A percentile compares a stretch with the other conserved stretches of the same genome.
Evolutionary conservation across 1,140 invertebrate genomes (phyloP).

Genomic region (Drosophila neocordata): DNA sequence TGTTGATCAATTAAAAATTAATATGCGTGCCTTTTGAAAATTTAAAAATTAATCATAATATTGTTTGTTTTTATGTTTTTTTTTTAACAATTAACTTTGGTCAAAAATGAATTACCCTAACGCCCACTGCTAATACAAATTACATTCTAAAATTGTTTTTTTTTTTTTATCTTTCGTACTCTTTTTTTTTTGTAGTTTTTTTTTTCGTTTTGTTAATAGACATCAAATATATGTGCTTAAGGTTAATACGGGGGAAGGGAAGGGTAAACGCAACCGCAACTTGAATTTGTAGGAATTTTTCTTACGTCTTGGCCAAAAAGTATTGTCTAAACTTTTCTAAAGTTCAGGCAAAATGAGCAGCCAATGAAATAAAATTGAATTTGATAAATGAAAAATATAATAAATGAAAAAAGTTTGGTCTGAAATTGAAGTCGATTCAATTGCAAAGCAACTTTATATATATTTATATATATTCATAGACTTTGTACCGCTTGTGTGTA

Average conservation of each 20-base stretch:
- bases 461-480: conserved; percentile 25
- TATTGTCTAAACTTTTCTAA: conserved; percentile 34
- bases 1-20: conserved; percentile 54
- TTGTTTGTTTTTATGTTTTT: conserved; percentile 25
- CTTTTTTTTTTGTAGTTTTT: conserved; percentile 28
- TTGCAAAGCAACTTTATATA: conserved; percentile 56
- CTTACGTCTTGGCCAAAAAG: conserved; percentile 23
- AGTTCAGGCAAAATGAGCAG: conserved; percentile 9
- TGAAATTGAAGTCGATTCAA: conserved; percentile 35
- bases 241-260: conserved; percentile 32
- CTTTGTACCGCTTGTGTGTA: conserved; percentile 53
- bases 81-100: conserved; percentile 77
- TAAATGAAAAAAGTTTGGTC: conserved; percentile 34
- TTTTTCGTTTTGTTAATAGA: conserved; percentile 53
- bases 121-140: conserved; percentile 63
- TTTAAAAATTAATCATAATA: conserved; percentile 52
- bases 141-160: conserved; percentile 55
- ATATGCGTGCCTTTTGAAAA: conserved; percentile 43
- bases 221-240: conserved; percentile 71
- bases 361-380: not conserved
- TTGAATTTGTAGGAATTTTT: conserved; percentile 25
- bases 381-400: not conserved
- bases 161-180: conserved; percentile 25
- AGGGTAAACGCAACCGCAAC: conserved; percentile 43
- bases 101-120: conserved; percentile 73